Percentiles rank a stretch among this genome's conserved stretches.
Conservation (phyloP, 2,797 vertebrate genomes). For the Fistularia commersonii region DNA sequence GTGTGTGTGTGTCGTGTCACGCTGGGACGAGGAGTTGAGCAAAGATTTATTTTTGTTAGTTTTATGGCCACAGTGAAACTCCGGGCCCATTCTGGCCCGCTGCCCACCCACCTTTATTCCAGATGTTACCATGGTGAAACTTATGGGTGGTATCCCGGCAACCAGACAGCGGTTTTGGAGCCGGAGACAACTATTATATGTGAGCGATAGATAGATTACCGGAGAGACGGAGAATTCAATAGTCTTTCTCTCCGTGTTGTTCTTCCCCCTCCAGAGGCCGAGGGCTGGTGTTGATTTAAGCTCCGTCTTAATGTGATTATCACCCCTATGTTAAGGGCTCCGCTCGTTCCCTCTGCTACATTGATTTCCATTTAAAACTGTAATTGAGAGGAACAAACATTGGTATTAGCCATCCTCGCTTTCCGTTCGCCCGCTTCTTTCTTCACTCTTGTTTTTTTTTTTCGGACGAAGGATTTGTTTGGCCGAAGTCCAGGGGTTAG, state of each 20-base stretch:
- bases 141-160: slow-evolving; percentile 78
- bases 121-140: slow-evolving; percentile 83
- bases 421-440: slow-evolving; percentile 42
- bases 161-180: slow-evolving; percentile 71
- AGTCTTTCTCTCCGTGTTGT: slow-evolving; percentile 60
- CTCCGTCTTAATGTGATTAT: slow-evolving; percentile 74
- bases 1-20: slow-evolving; percentile 14
- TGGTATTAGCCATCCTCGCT: slow-evolving; percentile 70
- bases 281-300: slow-evolving; percentile 74
- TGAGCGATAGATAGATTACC: slow-evolving; percentile 64
- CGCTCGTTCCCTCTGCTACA: slow-evolving; percentile 71
- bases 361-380: slow-evolving; percentile 82
- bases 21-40: slow-evolving; percentile 58
- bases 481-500: slow-evolving; percentile 40
- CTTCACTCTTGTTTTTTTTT: slow-evolving; percentile 47
- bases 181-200: slow-evolving; percentile 58
- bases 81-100: slow-evolving; percentile 71
- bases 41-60: slow-evolving; percentile 77
- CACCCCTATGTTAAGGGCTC: slow-evolving; percentile 63
- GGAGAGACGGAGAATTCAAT: slow-evolving; percentile 57
- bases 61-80: slow-evolving; percentile 77
- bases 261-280: slow-evolving; percentile 73
- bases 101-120: slow-evolving; percentile 83
- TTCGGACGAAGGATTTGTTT: slow-evolving; percentile 33
- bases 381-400: slow-evolving; percentile 82